A percentile compares a stretch with the other conserved stretches of the same genome.
phyloP scores from a whole-genome alignment of 2,888 invertebrate species.

The Agrotis ipsilon region DNA sequence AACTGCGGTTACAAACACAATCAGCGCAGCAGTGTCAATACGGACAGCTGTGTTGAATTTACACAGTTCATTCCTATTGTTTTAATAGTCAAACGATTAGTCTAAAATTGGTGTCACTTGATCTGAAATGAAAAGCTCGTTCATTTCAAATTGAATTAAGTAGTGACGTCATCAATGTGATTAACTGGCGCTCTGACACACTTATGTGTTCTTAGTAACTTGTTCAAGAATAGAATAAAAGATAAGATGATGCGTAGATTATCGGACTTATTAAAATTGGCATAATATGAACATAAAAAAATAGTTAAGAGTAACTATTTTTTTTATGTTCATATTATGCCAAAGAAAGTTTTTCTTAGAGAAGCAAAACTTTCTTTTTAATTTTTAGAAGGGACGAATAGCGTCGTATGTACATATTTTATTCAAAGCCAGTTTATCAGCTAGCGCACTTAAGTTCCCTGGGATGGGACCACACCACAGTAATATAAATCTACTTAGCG shows the following conservation, averaged over 20 bases:
- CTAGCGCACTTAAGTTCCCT: neutral
- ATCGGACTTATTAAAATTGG: neutral
- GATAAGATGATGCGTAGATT: neutral
- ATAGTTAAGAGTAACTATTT: too few relatives aligned
- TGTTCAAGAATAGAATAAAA: neutral
- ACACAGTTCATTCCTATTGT: conserved; percentile 33
- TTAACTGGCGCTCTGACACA: neutral
- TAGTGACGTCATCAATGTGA: neutral
- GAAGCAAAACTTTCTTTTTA: too few relatives aligned
- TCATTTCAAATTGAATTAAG: conserved; percentile 8
- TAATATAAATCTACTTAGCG: conserved; percentile 32
- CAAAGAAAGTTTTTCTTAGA: too few relatives aligned
- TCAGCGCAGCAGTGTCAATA: conserved; percentile 38
- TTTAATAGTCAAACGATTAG: conserved; percentile 30
- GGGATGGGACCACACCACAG: neutral
- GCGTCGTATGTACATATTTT: conserved; percentile 4
- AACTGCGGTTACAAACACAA: conserved; percentile 49
- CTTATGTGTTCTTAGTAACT: conserved; percentile 12
- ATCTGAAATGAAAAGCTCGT: conserved; percentile 22
- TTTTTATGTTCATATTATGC: too few relatives aligned
- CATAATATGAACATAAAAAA: neutral
- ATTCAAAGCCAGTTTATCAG: conserved; percentile 13
- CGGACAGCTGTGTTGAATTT: conserved; percentile 19
- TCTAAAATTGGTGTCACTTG: conserved; percentile 14
- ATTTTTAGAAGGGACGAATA: neutral